Evolutionary conservation across 2,113 vertebrate species (phyloP).

Genomic region (Empidonax alnorum): DNA sequence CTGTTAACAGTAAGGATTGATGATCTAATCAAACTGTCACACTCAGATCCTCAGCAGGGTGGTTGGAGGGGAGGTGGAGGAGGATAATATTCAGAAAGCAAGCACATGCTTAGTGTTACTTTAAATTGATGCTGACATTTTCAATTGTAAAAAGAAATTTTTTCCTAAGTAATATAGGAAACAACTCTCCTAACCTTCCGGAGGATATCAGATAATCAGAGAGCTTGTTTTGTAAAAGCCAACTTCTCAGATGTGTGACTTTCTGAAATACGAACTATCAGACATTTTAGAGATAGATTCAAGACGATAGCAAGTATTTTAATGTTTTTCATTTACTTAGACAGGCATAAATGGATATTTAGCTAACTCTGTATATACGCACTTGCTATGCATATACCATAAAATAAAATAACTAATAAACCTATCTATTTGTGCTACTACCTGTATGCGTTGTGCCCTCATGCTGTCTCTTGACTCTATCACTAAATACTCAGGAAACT

Average conservation of each 20-base stretch:
- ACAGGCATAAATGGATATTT: background rate
- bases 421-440: background rate
- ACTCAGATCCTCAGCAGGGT: conserved; percentile 88
- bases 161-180: conserved; percentile 95
- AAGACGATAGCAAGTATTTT: conserved; percentile 66
- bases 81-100: conserved; percentile 90
- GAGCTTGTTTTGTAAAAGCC: conserved; percentile 79
- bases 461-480: background rate
- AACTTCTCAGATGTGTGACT: conserved; percentile 80
- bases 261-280: conserved; percentile 73
- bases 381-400: background rate
- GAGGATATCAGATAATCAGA: conserved; percentile 96
- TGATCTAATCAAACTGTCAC: conserved; percentile 99
- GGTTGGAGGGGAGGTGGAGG: conserved; percentile 80
- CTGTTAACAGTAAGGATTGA: conserved; percentile 99
- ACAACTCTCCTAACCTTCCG: conserved; percentile 93
- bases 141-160: conserved; percentile 96
- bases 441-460: background rate
- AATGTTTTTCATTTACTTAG: conserved; percentile 66
- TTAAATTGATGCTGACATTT: conserved; percentile 98
- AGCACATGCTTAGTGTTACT: conserved; percentile 97
- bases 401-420: background rate
- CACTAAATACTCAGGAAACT: background rate
- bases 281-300: conserved; percentile 72
- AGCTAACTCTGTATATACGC: background rate